Conservation (phyloP, 2,113 vertebrate species). For the Neolamprologus variostigma region DNA sequence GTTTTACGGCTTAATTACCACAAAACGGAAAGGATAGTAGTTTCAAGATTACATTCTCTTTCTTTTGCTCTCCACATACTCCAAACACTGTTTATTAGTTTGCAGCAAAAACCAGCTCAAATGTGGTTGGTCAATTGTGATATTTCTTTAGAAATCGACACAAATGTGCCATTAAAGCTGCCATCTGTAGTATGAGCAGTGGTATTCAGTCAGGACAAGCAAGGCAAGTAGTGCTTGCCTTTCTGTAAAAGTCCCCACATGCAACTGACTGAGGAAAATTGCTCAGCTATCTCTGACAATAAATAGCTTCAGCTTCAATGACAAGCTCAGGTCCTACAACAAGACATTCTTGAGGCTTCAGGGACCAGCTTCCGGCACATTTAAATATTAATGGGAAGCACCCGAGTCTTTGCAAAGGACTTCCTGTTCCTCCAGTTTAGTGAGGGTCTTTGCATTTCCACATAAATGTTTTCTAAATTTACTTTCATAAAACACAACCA, state of each 20-base stretch:
- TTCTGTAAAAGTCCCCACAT: neutral
- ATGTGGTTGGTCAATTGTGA: neutral
- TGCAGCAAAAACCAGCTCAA: neutral
- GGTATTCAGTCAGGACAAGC: neutral
- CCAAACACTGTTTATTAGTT: neutral
- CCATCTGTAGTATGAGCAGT: neutral
- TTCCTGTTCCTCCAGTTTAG: neutral
- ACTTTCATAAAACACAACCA: neutral
- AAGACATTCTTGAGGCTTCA: neutral
- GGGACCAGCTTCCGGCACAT: neutral
- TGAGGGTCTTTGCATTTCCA: neutral
- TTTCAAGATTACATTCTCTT: neutral
- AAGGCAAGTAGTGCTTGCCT: neutral
- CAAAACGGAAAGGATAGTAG: neutral
- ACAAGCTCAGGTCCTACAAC: neutral
- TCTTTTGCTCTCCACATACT: neutral
- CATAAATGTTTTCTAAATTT: neutral
- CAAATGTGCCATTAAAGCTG: neutral
- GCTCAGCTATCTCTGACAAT: neutral
- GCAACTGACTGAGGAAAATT: neutral
- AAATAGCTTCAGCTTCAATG: neutral
- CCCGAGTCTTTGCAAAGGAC: neutral
- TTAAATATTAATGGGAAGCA: constrained; percentile 7
- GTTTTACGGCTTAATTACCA: neutral
- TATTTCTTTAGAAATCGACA: neutral